Evolutionary conservation across 1,140 invertebrate genomes (phyloP).

Genomic region (Drosophila carrolli): DNA sequence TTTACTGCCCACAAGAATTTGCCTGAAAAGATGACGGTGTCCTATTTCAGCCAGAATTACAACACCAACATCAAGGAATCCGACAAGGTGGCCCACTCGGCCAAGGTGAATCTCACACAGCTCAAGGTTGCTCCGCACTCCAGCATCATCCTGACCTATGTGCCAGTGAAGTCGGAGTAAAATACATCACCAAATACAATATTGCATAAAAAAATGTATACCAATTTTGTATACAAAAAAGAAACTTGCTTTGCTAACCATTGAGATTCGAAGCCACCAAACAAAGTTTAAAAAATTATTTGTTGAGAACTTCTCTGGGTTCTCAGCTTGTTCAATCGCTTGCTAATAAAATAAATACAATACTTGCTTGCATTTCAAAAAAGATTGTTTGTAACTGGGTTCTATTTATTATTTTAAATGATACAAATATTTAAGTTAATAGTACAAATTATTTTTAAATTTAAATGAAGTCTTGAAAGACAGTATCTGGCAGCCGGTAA

Average conservation of each 20-base stretch:
- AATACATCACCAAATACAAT: not conserved
- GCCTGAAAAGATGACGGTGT: conserved; percentile 86
- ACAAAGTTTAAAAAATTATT: conserved; percentile 25
- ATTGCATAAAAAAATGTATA: conserved; percentile 28
- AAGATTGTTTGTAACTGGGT: not conserved
- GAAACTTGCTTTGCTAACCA: conserved; percentile 25
- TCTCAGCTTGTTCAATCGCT: conserved; percentile 15
- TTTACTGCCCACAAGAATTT: conserved; percentile 84
- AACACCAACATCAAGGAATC: conserved; percentile 69
- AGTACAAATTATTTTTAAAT: not conserved
- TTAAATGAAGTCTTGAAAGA: not conserved
- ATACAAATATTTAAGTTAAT: too few species aligned
- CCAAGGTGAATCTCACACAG: conserved; percentile 54
- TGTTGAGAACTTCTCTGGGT: conserved; percentile 32
- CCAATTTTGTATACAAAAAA: conserved; percentile 12
- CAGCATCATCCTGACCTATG: conserved; percentile 85
- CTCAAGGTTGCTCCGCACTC: conserved; percentile 84
- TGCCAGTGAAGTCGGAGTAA: conserved; percentile 78
- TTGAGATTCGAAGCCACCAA: conserved; percentile 50
- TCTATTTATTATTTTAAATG: not conserved
- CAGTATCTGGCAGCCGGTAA: not conserved
- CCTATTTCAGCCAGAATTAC: conserved; percentile 86
- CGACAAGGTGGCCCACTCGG: conserved; percentile 78
- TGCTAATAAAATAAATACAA: conserved; percentile 49
- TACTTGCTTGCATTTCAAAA: conserved; percentile 57